Evolutionary conservation across 2,888 invertebrate genomes (phyloP).

Genomic region (Drosophila paranaensis): DNA sequence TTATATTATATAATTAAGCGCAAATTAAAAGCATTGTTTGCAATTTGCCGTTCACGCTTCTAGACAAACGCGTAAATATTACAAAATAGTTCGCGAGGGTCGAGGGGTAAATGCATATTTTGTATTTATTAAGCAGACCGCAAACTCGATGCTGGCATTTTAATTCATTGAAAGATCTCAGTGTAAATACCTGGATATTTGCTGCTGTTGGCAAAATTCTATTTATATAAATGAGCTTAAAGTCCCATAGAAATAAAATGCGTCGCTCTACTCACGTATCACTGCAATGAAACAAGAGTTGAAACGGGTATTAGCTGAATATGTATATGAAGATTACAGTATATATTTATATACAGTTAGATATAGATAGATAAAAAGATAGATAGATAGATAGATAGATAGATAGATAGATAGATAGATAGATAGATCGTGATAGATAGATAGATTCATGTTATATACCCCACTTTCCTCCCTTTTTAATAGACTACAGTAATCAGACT

Average conservation of each 20-base stretch:
- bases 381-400: too few relatives aligned
- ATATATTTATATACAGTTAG: not conserved
- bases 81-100: not conserved
- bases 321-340: too few relatives aligned
- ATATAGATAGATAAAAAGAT: not conserved
- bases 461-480: too few relatives aligned
- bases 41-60: slow-evolving; percentile 11
- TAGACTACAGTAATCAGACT: too few relatives aligned
- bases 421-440: not conserved
- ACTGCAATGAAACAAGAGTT: slow-evolving; percentile 64
- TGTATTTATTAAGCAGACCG: slow-evolving; percentile 4
- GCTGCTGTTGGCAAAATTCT: not conserved
- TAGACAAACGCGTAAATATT: slow-evolving; percentile 10
- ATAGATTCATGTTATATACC: too few relatives aligned
- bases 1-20: slow-evolving; percentile 28
- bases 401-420: not conserved
- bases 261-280: slow-evolving; percentile 75
- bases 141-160: slow-evolving; percentile 7
- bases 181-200: slow-evolving; percentile 36
- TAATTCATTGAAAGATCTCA: slow-evolving; percentile 12
- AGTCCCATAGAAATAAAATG: slow-evolving; percentile 13
- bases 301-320: not conserved
- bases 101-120: not conserved
- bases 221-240: not conserved
- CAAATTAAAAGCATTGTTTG: slow-evolving; percentile 7